Evolutionary conservation across 2,888 invertebrate genomes (phyloP), one percentile per base, ranked within the genome.

Genomic region (Spodoptera picta): DNA sequence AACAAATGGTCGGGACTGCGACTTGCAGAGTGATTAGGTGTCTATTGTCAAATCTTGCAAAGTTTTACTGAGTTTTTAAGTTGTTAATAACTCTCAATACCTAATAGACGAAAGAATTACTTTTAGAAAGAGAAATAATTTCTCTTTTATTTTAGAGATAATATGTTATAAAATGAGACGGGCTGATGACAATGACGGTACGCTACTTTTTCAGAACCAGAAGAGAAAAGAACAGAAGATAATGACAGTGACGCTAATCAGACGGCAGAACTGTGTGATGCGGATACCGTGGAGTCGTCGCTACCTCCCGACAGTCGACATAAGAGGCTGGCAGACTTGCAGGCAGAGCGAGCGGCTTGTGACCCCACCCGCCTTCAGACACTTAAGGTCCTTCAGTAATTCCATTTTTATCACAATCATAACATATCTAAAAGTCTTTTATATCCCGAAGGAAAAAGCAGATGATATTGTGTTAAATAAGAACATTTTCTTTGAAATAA

Each of bases 281-380:
- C 94, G 54, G 96, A 96, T 81, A 94, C 96, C 47, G 97, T 97
- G 9, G 97, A 97, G 86, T 96, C 97, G 0, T 95, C 96, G 0
- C 87, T 96, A 54, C 97, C 97, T 4, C 95, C 96, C 0, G 96
- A 96, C 87, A 96, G 96, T 75, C 95, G 96, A 55, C 96, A 96
- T 83, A 95, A 96, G 85, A 95, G 96, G 75, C 95, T 96, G 52
- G 95, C 96, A 12, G 97, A 97, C 83, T 85, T 97, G 75, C 97
- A 97, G 95, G 94, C 95, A 94, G 83, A 97, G 96, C 86, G 97
- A 75, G 97, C 97, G 11, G 97, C 97, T 72, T 98, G 98, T 86
- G 97, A 97, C 83, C 97, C 97, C 0, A 97, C 97, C 68, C 96
- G 97, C 75, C 92, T 98, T 65, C 97, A 97, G 82, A 96, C 96